These are phyloP conservation scores for Leptinotarsa tumamoca DNA, from an alignment of 2,888 invertebrate genomes.

Conservation along the genomic window DNA sequence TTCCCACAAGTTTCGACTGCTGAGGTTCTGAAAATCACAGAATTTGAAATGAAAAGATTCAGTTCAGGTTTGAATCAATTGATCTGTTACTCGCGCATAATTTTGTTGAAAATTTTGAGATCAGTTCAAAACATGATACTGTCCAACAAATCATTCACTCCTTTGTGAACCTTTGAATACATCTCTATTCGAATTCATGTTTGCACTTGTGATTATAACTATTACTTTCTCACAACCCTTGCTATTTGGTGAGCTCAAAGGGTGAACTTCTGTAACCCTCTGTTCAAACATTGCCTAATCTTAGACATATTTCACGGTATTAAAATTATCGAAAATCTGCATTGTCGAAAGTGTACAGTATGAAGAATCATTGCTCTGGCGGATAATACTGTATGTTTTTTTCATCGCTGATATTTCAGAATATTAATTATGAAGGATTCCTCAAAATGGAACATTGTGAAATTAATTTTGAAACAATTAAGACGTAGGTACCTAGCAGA, in stretches of 20 bases:
- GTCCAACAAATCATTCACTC: constrained; percentile 4
- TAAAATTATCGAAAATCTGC: constrained; percentile 51
- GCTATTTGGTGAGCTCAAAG: constrained; percentile 35
- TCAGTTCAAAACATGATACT: too few species aligned
- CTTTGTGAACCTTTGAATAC: constrained; percentile 37
- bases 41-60: too few species aligned
- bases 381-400: not conserved
- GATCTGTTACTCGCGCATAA: too few species aligned
- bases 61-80: too few species aligned
- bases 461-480: too few species aligned
- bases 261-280: constrained; percentile 36
- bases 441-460: too few species aligned
- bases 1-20: too few species aligned
- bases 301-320: constrained; percentile 55
- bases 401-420: too few species aligned
- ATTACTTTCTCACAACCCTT: constrained; percentile 36
- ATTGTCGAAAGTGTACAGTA: constrained; percentile 14
- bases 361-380: not conserved
- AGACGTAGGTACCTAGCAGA: too few species aligned
- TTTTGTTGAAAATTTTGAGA: too few species aligned
- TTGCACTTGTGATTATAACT: constrained; percentile 36
- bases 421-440: too few species aligned
- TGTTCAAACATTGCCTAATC: constrained; percentile 50
- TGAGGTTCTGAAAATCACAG: too few species aligned
- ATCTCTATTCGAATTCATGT: constrained; percentile 39